Evolutionary conservation across 35 echinoderm and acorn worm species (phyloP).

Genomic region (Diadema setosum): DNA sequence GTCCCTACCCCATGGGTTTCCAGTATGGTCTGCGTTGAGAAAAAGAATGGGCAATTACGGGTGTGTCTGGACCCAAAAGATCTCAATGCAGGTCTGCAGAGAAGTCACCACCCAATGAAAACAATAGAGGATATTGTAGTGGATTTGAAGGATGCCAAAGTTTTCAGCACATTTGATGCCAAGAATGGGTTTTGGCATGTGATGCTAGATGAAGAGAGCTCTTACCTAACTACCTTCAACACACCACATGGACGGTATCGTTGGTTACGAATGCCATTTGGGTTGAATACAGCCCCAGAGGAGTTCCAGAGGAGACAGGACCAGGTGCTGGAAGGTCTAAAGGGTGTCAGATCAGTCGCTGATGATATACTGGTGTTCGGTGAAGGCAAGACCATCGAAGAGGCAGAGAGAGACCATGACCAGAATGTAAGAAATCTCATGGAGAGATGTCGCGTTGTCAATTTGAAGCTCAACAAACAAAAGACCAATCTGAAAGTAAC

Average conservation of each 20-base stretch:
- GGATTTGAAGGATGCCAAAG: background rate
- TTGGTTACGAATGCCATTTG: conserved; percentile 57
- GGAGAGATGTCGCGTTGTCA: background rate
- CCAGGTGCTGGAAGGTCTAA: conserved; percentile 29
- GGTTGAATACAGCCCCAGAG: conserved; percentile 20
- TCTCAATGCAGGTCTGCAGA: conserved; percentile 47
- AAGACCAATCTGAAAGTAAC: background rate
- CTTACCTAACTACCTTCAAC: conserved; percentile 47
- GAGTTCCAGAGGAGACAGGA: conserved; percentile 28
- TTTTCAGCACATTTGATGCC: background rate
- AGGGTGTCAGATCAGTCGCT: conserved; percentile 27
- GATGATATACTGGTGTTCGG: conserved; percentile 53
- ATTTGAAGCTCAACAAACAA: background rate
- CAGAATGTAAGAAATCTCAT: background rate
- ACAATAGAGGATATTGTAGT: conserved; percentile 3
- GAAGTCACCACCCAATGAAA: conserved; percentile 15
- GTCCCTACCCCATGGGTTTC: conserved; percentile 38
- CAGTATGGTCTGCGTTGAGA: conserved; percentile 16
- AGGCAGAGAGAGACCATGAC: conserved; percentile 21
- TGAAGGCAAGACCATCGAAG: background rate
- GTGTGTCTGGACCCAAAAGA: conserved; percentile 43
- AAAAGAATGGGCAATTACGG: background rate
- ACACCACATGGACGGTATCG: conserved; percentile 46
- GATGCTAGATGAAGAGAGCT: conserved; percentile 20
- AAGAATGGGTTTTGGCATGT: conserved; percentile 45